These are phyloP conservation scores for Oxyruncus cristatus DNA, from an alignment of 2,113 vertebrate species.

Conservation along the genomic window DNA sequence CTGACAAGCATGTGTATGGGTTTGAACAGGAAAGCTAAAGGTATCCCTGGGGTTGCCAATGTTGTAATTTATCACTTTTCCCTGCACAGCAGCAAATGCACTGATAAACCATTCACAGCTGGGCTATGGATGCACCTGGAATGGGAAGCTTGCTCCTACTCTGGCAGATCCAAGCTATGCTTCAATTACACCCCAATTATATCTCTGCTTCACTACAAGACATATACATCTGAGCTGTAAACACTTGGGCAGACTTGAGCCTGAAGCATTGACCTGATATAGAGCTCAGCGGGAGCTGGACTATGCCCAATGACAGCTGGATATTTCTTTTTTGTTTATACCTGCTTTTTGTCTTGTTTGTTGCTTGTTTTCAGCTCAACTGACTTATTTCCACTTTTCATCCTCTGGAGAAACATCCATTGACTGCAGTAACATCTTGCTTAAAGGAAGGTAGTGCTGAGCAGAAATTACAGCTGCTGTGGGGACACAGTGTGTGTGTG, in stretches of 20 bases:
- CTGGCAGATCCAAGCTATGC: not conserved
- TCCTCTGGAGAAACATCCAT: not conserved
- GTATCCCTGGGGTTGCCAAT: not conserved
- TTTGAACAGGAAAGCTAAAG: not conserved
- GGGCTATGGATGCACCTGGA: not conserved
- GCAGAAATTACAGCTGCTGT: constrained; percentile 7
- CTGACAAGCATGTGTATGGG: not conserved
- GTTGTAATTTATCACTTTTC: not conserved
- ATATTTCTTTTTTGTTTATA: constrained; percentile 23
- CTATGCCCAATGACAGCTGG: not conserved
- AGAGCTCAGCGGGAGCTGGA: not conserved
- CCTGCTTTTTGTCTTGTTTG: not conserved
- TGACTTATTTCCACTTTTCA: constrained; percentile 3
- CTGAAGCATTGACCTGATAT: not conserved
- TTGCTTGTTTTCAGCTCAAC: not conserved
- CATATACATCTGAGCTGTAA: not conserved
- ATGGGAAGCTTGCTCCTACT: not conserved
- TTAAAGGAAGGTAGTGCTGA: not conserved
- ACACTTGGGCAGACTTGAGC: not conserved
- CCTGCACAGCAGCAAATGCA: fast-evolving
- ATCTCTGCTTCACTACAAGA: not conserved
- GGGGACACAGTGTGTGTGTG: not conserved
- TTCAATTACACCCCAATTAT: not conserved
- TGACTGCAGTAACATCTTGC: constrained; percentile 2
- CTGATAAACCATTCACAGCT: not conserved